A percentile compares a stretch with the other conserved stretches of the same genome.
These are phyloP conservation scores for Halictus rubicundus DNA, from an alignment of 1,140 invertebrate genomes.

Conservation along the genomic window DNA sequence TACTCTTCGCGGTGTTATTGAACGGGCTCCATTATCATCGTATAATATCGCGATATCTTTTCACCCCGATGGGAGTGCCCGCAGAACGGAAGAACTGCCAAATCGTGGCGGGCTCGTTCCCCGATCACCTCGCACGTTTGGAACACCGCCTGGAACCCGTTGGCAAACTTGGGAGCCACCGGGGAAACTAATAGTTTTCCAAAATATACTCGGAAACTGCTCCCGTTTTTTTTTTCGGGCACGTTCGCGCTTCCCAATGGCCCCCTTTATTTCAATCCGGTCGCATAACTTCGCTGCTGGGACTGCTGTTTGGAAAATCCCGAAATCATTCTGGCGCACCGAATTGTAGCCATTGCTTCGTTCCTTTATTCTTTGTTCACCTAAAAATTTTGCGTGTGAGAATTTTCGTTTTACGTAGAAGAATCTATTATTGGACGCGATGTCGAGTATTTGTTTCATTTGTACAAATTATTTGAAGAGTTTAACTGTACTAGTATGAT, in stretches of 20 bases:
- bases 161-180: conserved; percentile 23
- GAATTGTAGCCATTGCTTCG: too few relatives aligned
- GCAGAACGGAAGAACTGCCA: conserved; percentile 56
- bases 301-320: too few relatives aligned
- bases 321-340: too few relatives aligned
- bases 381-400: too few relatives aligned
- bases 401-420: too few relatives aligned
- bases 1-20: conserved; percentile 69
- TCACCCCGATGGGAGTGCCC: conserved; percentile 47
- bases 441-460: too few relatives aligned
- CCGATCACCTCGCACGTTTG: conserved; percentile 27
- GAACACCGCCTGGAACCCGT: conserved; percentile 46
- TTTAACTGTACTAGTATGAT: too few relatives aligned
- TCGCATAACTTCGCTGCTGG: too few relatives aligned
- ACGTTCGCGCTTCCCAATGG: background rate
- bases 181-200: conserved; percentile 42
- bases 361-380: too few relatives aligned
- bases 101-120: conserved; percentile 47
- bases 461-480: too few relatives aligned
- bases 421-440: too few relatives aligned
- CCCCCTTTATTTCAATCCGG: background rate
- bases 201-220: conserved; percentile 13
- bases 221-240: background rate
- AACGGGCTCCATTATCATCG: conserved; percentile 66
- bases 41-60: conserved; percentile 71